Conservation (phyloP, 1,140 invertebrate species). For the Anadara kagoshimensis region DNA sequence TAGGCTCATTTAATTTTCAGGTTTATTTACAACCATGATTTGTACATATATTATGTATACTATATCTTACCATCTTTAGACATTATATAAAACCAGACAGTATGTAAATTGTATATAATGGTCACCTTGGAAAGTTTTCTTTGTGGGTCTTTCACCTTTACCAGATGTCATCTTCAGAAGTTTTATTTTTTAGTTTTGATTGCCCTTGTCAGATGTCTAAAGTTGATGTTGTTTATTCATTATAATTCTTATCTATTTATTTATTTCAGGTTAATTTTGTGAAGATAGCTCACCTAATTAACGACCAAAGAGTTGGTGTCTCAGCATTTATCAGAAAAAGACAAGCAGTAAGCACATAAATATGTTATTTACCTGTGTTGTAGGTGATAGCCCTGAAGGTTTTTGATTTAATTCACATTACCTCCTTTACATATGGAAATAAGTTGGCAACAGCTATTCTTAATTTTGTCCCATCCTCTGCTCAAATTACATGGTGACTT, state of each 20-base stretch:
- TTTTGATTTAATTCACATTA: background rate
- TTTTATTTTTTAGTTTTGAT: too few relatives aligned
- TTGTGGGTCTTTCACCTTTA: too few relatives aligned
- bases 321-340: conserved; percentile 61
- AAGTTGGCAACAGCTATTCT: background rate
- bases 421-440: background rate
- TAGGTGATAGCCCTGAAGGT: background rate
- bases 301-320: conserved; percentile 58
- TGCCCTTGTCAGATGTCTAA: too few relatives aligned
- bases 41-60: too few relatives aligned
- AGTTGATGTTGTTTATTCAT: background rate
- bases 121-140: too few relatives aligned
- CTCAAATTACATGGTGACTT: background rate
- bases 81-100: too few relatives aligned
- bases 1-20: too few relatives aligned
- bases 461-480: background rate
- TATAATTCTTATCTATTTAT: background rate
- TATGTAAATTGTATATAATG: too few relatives aligned
- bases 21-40: too few relatives aligned
- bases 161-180: too few relatives aligned
- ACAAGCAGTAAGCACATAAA: conserved; percentile 53
- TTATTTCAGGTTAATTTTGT: conserved; percentile 56
- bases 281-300: conserved; percentile 50
- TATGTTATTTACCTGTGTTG: background rate
- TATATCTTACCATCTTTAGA: too few relatives aligned